Evolutionary conservation across 2,113 vertebrate species (phyloP), one percentile per base, ranked within the genome.

Genomic region (Cyanoliseus patagonus): DNA sequence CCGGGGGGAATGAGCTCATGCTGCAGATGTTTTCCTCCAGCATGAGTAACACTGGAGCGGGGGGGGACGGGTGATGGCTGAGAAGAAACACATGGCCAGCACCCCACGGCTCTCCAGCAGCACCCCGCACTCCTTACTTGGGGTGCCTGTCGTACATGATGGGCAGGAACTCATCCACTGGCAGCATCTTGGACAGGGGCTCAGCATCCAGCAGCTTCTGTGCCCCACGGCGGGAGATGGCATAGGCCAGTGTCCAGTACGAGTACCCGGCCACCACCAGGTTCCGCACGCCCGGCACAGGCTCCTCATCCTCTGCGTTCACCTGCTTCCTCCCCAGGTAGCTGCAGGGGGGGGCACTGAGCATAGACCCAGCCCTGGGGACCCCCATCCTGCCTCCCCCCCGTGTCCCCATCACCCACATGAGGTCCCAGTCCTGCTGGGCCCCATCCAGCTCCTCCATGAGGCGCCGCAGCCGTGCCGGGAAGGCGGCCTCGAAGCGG

Each of bases 101-200:
- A 8, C 55, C 30, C 52, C 11, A 20, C 3, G 53, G 53, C 53
- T 33, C 53, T 33, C 53, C 30, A 31, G 19, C 30, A 17, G 28
- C 11, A 41, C 9, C 39, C 97, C 97, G 6, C 0, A 0, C 28
- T 92, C 55, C 97, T 97, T 97, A 99, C 99, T 99, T 99, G 91
- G 99, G 99, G 92, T 99, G 99, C 86, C 98, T 99, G 98, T 99
- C 98, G 1, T 99, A 99, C 99, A 99, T 99, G 97, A 99, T 98
- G 96, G 99, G 99, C 84, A 99, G 97, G 96, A 99, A 99, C 92
- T 99, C 99, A 0, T 99, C 99, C n/a, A 99, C 99, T 0, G 99
- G 99, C 78, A 99, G 97, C 99, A 99, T 99, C 95, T 99, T 99
- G 91, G 97, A 98, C 64, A 99, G 98, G 1, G 99, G 99, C 83